Evolutionary conservation across 2,888 invertebrate genomes (phyloP), one percentile per base, ranked within the genome.

Genomic region (Drosophila anceps): DNA sequence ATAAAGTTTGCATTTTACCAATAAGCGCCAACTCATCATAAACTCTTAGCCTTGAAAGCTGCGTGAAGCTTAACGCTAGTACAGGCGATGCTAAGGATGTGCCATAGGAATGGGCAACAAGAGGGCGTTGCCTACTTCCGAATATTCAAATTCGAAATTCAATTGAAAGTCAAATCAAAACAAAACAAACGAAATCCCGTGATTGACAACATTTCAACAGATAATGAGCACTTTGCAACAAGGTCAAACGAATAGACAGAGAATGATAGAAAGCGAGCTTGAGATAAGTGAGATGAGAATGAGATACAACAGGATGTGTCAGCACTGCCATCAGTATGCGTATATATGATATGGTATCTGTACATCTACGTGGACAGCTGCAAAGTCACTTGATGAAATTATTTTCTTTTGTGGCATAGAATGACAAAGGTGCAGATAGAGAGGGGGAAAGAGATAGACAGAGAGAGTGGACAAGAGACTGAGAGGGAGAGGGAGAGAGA

Each of bases 131-230:
- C 58, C 55, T 76, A 62, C 64, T 54, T 58, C 55, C 29, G 67
- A 64, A 74, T 81, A 86, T 87, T 89, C 77, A 84, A 87, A 89
- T 89, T 66, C 54, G 72, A 84, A 84, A 89, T 79, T 86, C 82
- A 86, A 86, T 86, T 89, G 88, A 82, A 87, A 89, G 80, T 88
- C 90, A 80, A 87, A 88, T 89, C 83, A 75, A 78, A 82, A 75
- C 75, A 77, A 86, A 82, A 74, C 85, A 78, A 81, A 84, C 81
- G 76, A 76, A 85, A 85, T 79, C 73, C 73, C 73, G 73, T 88
- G 90, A 90, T 89, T 89, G 90, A 89, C 90, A 90, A 81, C 88
- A 88, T 90, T 90, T 88, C 83, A 81, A 72, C 81, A 74, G 88
- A 85, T 88, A 90, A 88, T 87, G 83, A 83, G 86, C 79, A 78